Conservation (phyloP, 1,140 invertebrate species). For the Drosophila bifasciata region DNA sequence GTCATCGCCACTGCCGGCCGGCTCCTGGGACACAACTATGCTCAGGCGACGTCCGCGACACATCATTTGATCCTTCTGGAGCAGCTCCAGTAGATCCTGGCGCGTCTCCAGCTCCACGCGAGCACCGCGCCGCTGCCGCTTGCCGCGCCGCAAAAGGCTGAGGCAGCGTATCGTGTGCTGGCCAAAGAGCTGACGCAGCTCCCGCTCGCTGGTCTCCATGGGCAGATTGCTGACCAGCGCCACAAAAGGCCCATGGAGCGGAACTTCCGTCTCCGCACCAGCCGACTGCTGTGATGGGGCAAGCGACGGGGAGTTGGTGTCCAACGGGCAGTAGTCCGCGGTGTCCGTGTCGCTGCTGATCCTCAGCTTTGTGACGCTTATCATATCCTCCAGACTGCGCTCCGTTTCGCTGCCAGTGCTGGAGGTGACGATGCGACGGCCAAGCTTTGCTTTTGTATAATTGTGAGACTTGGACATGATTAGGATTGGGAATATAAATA, state of each 20-base stretch:
- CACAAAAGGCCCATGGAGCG: slow-evolving; percentile 17
- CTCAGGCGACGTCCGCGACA: slow-evolving; percentile 29
- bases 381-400: slow-evolving; percentile 12
- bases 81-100: slow-evolving; percentile 3
- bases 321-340: background rate
- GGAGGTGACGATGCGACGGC: background rate
- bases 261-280: background rate
- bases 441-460: background rate
- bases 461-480: background rate
- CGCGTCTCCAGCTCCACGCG: slow-evolving; percentile 21
- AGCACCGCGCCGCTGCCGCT: slow-evolving; percentile 9
- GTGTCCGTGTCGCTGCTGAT: background rate
- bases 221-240: slow-evolving; percentile 38
- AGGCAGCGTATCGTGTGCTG: slow-evolving; percentile 3
- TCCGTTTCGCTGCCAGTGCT: background rate
- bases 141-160: slow-evolving; percentile 4
- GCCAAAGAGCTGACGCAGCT: slow-evolving; percentile 10
- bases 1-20: background rate
- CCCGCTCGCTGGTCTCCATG: slow-evolving; percentile 31
- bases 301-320: accelerated
- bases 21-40: slow-evolving; percentile 13
- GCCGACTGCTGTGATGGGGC: too few species aligned
- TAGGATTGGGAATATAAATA: background rate
- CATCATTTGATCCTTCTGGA: slow-evolving; percentile 1
- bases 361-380: slow-evolving; percentile 27